These are phyloP conservation scores for Drosophila varians DNA, from an alignment of 1,140 invertebrate species.

Conservation along the genomic window DNA sequence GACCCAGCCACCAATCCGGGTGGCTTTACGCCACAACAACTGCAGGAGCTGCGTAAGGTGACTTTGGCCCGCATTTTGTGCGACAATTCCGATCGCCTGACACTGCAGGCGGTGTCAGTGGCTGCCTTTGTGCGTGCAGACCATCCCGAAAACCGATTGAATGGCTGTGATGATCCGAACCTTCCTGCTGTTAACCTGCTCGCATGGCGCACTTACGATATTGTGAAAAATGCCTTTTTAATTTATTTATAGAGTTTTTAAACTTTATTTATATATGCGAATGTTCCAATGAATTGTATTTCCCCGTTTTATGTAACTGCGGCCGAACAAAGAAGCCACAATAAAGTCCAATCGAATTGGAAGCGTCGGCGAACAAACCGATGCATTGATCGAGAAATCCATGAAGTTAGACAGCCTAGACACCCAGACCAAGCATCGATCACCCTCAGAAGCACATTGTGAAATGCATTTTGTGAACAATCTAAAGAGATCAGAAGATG, in stretches of 20 bases:
- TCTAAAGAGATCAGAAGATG: no score
- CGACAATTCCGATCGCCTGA: slow-evolving; percentile 89
- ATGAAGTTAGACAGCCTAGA: no score
- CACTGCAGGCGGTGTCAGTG: slow-evolving; percentile 83
- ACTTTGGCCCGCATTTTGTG: slow-evolving; percentile 86
- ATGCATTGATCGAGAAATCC: no score
- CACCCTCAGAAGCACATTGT: no score
- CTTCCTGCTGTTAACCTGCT: slow-evolving; percentile 84
- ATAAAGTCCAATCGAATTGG: slow-evolving; percentile 17
- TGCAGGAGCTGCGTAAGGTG: slow-evolving; percentile 90
- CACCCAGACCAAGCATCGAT: no score
- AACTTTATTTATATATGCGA: slow-evolving; percentile 27
- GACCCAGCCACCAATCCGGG: slow-evolving; percentile 87
- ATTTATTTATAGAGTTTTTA: slow-evolving; percentile 35
- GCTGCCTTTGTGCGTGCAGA: slow-evolving; percentile 86
- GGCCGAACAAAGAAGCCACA: slow-evolving; percentile 28
- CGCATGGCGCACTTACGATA: slow-evolving; percentile 67
- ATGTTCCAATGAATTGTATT: slow-evolving; percentile 23
- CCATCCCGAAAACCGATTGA: slow-evolving; percentile 84
- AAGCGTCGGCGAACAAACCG: no score
- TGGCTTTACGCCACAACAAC: slow-evolving; percentile 88
- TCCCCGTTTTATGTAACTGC: slow-evolving; percentile 42
- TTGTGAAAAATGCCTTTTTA: slow-evolving; percentile 31
- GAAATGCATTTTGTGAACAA: no score
- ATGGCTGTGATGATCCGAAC: slow-evolving; percentile 84